Evolutionary conservation across 2,113 vertebrate species (phyloP).

Genomic region (Antechinus stuartii): DNA sequence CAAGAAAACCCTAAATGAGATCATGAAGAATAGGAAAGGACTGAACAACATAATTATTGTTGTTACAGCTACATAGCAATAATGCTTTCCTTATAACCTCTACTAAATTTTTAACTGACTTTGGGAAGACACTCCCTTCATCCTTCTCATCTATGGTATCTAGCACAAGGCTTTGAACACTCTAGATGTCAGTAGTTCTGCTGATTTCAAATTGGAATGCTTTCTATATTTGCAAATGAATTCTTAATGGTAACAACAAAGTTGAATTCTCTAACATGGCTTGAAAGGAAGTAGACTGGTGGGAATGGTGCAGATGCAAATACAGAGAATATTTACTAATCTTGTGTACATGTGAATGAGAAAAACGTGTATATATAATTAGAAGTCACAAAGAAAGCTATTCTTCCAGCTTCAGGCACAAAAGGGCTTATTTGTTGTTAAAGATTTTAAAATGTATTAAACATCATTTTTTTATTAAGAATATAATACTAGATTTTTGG

Average conservation of each 20-base stretch:
- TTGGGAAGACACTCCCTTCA: background rate
- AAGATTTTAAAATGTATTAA: constrained; percentile 48
- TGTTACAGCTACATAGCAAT: no score
- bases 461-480: constrained; percentile 38
- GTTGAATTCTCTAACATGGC: background rate
- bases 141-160: no score
- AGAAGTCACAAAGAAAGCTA: constrained; percentile 28
- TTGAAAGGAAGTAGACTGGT: background rate
- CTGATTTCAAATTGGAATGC: background rate
- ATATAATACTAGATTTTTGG: constrained; percentile 51
- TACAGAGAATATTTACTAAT: constrained; percentile 35
- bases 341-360: constrained; percentile 45
- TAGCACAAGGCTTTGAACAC: no score
- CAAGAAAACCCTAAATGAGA: no score
- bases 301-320: constrained; percentile 2
- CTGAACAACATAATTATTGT: no score
- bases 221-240: background rate
- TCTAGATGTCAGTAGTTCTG: background rate
- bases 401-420: constrained; percentile 10
- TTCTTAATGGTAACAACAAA: background rate
- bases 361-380: constrained; percentile 27
- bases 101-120: background rate
- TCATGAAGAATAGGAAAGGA: no score
- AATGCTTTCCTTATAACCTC: background rate
- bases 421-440: constrained; percentile 16